Evolutionary conservation across 2,888 invertebrate genomes (phyloP).

Genomic region (Merodon equestris): DNA sequence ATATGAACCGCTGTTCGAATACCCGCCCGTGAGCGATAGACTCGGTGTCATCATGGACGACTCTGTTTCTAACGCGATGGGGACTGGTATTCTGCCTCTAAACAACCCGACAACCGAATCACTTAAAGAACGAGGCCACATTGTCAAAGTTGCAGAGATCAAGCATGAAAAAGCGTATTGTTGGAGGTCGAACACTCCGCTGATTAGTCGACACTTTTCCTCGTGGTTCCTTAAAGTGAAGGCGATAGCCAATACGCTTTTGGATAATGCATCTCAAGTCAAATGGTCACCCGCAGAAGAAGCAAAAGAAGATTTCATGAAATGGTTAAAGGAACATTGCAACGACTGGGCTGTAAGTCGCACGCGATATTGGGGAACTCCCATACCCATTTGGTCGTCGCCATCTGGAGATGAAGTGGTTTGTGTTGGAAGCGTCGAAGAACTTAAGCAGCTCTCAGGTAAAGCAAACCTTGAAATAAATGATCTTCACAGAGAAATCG

Average conservation of each 20-base stretch:
- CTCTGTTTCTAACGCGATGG: slow-evolving; percentile 95
- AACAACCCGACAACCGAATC: slow-evolving; percentile 91
- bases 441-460: slow-evolving; percentile 88
- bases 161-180: slow-evolving; percentile 98
- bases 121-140: slow-evolving; percentile 85
- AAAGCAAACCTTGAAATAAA: slow-evolving; percentile 82
- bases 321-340: slow-evolving; percentile 95
- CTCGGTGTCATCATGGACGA: slow-evolving; percentile 89
- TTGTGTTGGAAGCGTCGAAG: slow-evolving; percentile 93
- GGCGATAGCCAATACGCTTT: slow-evolving; percentile 86
- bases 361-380: slow-evolving; percentile 98
- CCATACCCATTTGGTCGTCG: slow-evolving; percentile 97
- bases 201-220: slow-evolving; percentile 97
- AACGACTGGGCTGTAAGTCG: slow-evolving; percentile 97
- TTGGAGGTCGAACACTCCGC: slow-evolving; percentile 97
- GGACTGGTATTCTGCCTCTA: slow-evolving; percentile 96
- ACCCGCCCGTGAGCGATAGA: slow-evolving; percentile 81
- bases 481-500: slow-evolving; percentile 94
- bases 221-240: slow-evolving; percentile 98
- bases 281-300: slow-evolving; percentile 98
- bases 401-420: slow-evolving; percentile 92
- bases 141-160: slow-evolving; percentile 86
- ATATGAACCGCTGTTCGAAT: slow-evolving; percentile 90
- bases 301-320: slow-evolving; percentile 96
- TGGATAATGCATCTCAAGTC: slow-evolving; percentile 87